Evolutionary conservation across 2,113 vertebrate genomes (phyloP).

Genomic region (Festucalex cinctus): DNA sequence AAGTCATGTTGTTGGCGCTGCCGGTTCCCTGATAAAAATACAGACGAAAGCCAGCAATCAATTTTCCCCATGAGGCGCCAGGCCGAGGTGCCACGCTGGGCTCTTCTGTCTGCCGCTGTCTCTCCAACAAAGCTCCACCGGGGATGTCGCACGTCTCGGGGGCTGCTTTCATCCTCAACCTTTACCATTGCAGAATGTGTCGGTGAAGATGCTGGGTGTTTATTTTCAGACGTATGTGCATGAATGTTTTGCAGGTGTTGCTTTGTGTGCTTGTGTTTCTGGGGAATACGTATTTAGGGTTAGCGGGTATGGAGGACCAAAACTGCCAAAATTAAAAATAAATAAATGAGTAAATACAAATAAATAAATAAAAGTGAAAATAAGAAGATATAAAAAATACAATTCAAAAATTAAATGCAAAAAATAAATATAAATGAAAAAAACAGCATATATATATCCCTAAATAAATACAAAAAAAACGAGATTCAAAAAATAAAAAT

Average conservation of each 20-base stretch:
- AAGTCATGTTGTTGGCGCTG: conserved; percentile 1
- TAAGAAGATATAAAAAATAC: too few relatives aligned
- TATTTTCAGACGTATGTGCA: conserved; percentile 2
- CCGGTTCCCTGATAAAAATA: conserved; percentile 12
- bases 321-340: too few relatives aligned
- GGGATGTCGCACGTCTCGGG: conserved; percentile 19
- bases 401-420: too few relatives aligned
- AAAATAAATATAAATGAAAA: too few relatives aligned
- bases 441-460: too few relatives aligned
- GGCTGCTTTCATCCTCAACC: background rate
- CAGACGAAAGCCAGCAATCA: conserved; percentile 19
- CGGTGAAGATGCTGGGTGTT: conserved; percentile 4
- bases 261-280: background rate
- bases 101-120: conserved; percentile 35
- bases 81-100: conserved; percentile 32
- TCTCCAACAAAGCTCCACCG: conserved; percentile 37
- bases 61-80: conserved; percentile 30
- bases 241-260: background rate
- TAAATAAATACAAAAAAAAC: too few relatives aligned
- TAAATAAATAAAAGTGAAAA: too few relatives aligned
- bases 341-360: too few relatives aligned
- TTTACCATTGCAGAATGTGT: background rate
- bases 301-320: too few relatives aligned
- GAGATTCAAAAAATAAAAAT: too few relatives aligned
- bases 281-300: too few relatives aligned